A percentile compares a stretch with the other conserved stretches of the same genome.
Conservation (phyloP, 35 echinoderm and acorn worm genomes). For the Patiria miniata region DNA sequence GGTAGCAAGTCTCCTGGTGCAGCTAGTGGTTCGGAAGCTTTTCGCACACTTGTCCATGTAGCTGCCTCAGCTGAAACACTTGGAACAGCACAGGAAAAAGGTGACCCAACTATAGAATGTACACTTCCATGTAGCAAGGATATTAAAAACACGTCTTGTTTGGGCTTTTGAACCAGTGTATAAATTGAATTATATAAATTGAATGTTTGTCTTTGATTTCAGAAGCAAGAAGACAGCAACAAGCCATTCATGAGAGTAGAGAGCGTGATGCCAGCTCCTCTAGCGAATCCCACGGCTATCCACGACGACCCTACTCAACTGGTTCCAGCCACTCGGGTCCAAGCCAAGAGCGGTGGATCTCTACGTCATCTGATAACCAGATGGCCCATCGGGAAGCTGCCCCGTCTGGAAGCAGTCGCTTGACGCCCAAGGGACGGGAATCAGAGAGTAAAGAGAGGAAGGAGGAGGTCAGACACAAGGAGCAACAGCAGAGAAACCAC, state of each 20-base stretch:
- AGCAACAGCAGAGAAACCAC: constrained; percentile 24
- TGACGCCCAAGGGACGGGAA: too few relatives aligned
- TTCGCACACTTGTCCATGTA: constrained; percentile 28
- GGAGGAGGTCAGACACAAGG: constrained; percentile 22
- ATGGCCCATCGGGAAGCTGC: too few relatives aligned
- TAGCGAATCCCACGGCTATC: constrained; percentile 11
- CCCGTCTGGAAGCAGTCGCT: too few relatives aligned
- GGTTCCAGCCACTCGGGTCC: background rate
- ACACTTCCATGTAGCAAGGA: too few relatives aligned
- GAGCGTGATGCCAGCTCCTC: constrained; percentile 14
- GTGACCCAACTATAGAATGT: too few relatives aligned
- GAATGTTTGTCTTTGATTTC: background rate
- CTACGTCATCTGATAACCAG: constrained; percentile 44
- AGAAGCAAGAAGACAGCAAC: constrained; percentile 9
- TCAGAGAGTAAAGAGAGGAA: background rate
- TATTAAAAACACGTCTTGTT: too few relatives aligned
- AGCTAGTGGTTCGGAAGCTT: constrained; percentile 35
- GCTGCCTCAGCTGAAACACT: constrained; percentile 24
- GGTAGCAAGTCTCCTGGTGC: constrained; percentile 30
- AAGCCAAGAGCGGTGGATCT: constrained; percentile 20
- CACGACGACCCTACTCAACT: constrained; percentile 2
- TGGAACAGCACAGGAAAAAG: constrained; percentile 8
- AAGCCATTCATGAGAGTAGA: constrained; percentile 13
- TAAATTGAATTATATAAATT: background rate
- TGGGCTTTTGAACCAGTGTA: too few relatives aligned